These are phyloP conservation scores for Aleiodes sp. DNA, from an alignment of 1,140 invertebrate genomes.

Conservation along the genomic window DNA sequence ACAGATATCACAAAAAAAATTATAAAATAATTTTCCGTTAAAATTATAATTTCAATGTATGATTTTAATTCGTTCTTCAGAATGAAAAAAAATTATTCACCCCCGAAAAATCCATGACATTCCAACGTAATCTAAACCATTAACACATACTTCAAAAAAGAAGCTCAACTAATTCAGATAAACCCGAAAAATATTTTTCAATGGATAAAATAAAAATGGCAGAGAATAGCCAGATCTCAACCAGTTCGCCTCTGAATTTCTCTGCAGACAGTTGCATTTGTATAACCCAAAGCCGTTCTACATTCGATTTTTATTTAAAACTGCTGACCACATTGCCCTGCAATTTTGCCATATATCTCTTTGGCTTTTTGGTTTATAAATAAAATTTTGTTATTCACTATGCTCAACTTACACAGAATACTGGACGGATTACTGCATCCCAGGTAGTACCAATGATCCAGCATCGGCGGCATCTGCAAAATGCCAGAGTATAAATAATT, in stretches of 20 bases:
- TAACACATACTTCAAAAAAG: too few relatives aligned
- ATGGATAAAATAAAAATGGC: not conserved
- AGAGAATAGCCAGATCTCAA: slow-evolving; percentile 26
- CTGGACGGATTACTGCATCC: slow-evolving; percentile 29
- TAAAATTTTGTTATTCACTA: not conserved
- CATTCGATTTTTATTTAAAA: slow-evolving; percentile 22
- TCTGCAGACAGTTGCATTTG: slow-evolving; percentile 10
- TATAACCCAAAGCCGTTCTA: slow-evolving; percentile 10
- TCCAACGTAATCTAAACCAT: too few relatives aligned
- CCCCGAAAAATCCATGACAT: too few relatives aligned
- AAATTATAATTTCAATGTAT: too few relatives aligned
- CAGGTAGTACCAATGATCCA: slow-evolving; percentile 9
- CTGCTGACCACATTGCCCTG: slow-evolving; percentile 24
- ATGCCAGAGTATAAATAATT: not conserved
- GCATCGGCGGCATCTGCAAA: slow-evolving; percentile 11
- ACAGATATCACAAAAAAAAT: too few relatives aligned
- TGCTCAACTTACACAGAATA: not conserved
- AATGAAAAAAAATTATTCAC: too few relatives aligned
- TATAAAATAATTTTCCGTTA: too few relatives aligned
- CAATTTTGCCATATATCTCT: not conserved
- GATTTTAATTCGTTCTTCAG: too few relatives aligned
- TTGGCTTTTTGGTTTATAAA: not conserved
- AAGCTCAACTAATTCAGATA: too few relatives aligned
- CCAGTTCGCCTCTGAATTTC: not conserved
- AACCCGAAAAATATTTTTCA: too few relatives aligned